phyloP scores from a whole-genome alignment of 2,113 vertebrate species.

The Origma solitaria region DNA sequence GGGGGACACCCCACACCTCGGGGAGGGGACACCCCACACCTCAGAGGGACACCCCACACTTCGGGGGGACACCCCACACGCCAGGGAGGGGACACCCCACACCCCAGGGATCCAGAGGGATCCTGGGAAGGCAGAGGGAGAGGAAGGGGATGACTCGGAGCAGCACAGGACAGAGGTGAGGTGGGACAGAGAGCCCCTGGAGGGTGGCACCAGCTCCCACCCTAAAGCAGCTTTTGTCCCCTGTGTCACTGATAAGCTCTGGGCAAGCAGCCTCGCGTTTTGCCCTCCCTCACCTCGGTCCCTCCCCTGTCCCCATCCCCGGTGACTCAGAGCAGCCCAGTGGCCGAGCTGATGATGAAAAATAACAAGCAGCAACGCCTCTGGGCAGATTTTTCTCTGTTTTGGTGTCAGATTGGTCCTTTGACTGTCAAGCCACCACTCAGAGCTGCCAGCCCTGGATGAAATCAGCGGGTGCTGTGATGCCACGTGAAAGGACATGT shows the following conservation, averaged over 20 bases:
- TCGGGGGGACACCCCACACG: too few relatives aligned
- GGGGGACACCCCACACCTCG: too few relatives aligned
- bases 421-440: background rate
- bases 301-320: background rate
- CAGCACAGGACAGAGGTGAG: background rate
- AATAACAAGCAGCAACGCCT: background rate
- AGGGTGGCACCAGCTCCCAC: background rate
- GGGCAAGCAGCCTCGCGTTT: background rate
- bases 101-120: background rate
- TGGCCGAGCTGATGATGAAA: background rate
- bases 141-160: background rate
- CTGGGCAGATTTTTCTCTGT: background rate
- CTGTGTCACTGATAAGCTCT: background rate
- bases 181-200: background rate
- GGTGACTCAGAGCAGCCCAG: background rate
- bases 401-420: background rate
- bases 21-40: too few relatives aligned
- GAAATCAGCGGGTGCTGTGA: too few relatives aligned
- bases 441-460: background rate
- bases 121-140: background rate
- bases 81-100: too few relatives aligned
- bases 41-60: too few relatives aligned
- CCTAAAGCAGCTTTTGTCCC: background rate
- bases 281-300: background rate
- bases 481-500: too few relatives aligned